Conservation (phyloP, 2,797 vertebrate genomes). For the Parotocinclus haroldoi region DNA sequence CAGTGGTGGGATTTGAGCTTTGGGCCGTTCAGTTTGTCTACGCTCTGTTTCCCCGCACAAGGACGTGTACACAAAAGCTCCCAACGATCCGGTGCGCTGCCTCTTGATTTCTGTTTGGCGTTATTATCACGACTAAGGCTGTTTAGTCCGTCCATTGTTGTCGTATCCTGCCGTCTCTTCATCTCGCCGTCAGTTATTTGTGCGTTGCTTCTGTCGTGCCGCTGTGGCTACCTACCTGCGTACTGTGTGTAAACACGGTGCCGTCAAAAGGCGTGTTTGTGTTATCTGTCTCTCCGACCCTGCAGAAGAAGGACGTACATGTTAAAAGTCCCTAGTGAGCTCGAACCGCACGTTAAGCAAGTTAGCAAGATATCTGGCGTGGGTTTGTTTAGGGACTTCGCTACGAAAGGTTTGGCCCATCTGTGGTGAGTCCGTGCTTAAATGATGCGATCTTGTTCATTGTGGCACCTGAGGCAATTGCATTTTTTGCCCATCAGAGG, state of each 20-base stretch:
- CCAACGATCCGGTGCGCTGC: slow-evolving; percentile 3
- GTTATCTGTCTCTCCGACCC: slow-evolving; percentile 5
- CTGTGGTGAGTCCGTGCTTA: too few species aligned
- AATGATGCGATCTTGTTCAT: too few species aligned
- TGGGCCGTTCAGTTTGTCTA: slow-evolving; percentile 33
- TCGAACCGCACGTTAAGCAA: too few species aligned
- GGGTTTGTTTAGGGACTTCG: too few species aligned
- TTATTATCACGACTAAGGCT: slow-evolving; percentile 29
- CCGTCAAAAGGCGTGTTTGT: slow-evolving; percentile 34
- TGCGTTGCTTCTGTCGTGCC: slow-evolving; percentile 20
- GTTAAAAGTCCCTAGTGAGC: too few species aligned
- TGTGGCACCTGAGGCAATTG: too few species aligned
- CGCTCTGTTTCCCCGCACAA: slow-evolving; percentile 21
- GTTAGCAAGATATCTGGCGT: too few species aligned
- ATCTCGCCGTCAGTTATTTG: background rate
- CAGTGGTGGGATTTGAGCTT: slow-evolving; percentile 17
- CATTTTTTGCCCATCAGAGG: too few species aligned
- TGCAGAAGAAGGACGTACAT: background rate
- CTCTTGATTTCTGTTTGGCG: slow-evolving; percentile 22
- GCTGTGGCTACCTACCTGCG: slow-evolving; percentile 52
- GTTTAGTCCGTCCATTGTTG: slow-evolving; percentile 29
- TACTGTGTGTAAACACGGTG: slow-evolving; percentile 60
- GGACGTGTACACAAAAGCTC: slow-evolving; percentile 23
- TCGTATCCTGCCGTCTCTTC: slow-evolving; percentile 19
- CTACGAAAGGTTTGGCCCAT: too few species aligned